Conservation (phyloP, 2,888 invertebrate species). For the Melinaea marsaeus region DNA sequence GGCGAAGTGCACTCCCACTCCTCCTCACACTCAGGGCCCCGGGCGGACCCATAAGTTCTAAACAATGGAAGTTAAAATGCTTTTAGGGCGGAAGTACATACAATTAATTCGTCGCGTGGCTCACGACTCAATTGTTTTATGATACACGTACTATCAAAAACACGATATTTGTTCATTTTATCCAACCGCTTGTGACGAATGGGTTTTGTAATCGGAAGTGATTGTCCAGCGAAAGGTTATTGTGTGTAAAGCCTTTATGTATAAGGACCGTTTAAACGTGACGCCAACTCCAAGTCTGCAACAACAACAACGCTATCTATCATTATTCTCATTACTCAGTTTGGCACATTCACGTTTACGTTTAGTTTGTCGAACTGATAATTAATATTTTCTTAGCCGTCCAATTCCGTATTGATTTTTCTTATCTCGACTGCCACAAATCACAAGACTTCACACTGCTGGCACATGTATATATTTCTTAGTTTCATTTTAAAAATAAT, state of each 20-base stretch:
- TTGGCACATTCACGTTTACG: background rate
- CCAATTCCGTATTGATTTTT: too few relatives aligned
- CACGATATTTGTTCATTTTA: background rate
- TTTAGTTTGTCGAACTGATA: background rate
- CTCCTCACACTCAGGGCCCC: too few relatives aligned
- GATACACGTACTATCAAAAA: constrained; percentile 9
- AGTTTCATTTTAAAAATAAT: too few relatives aligned
- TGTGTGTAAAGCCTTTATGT: background rate
- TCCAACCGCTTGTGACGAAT: constrained; percentile 1
- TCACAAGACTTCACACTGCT: too few relatives aligned
- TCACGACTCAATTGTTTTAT: constrained; percentile 32
- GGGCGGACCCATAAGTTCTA: constrained; percentile 2
- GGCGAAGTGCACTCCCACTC: too few relatives aligned
- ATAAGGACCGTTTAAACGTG: background rate
- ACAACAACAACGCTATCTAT: too few relatives aligned
- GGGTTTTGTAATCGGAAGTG: constrained; percentile 3
- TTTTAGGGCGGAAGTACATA: constrained; percentile 35
- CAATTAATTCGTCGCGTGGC: constrained; percentile 35
- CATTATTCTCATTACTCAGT: too few relatives aligned
- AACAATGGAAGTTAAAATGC: constrained; percentile 35
- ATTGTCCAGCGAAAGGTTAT: constrained; percentile 1
- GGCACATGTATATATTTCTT: too few relatives aligned
- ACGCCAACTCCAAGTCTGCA: too few relatives aligned
- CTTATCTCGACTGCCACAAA: too few relatives aligned
- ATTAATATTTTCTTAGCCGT: too few relatives aligned